These are phyloP conservation scores for Gorilla gorilla DNA, from an alignment of 2,113 vertebrate species.

Conservation along the genomic window DNA sequence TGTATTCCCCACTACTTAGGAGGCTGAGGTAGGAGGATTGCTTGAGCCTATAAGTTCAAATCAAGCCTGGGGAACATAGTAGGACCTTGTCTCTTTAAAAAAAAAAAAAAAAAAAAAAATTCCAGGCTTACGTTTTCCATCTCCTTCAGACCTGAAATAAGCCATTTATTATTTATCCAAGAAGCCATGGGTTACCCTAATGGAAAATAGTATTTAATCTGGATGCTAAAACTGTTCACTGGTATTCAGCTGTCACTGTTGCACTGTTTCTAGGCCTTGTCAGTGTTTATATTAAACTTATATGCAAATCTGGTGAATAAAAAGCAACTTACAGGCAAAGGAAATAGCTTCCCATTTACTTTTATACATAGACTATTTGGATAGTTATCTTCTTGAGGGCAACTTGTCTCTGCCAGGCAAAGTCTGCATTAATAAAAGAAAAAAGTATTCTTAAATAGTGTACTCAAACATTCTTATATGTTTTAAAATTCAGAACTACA, in stretches of 20 bases:
- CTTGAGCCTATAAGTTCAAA: neutral
- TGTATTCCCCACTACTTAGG: neutral
- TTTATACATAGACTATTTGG: slow-evolving; percentile 97
- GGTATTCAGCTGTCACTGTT: neutral
- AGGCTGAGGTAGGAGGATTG: neutral
- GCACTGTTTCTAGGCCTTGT: neutral
- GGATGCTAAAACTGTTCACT: neutral
- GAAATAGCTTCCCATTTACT: slow-evolving; percentile 97
- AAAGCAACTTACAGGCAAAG: slow-evolving; percentile 91
- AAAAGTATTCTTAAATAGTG: slow-evolving; percentile 31
- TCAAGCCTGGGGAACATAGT: neutral
- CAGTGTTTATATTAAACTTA: neutral
- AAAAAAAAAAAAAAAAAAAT: neutral
- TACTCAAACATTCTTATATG: neutral
- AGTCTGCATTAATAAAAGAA: slow-evolving; percentile 86
- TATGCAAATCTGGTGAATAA: slow-evolving; percentile 32
- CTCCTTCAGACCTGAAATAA: neutral
- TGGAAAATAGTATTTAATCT: neutral
- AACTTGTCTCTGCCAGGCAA: slow-evolving; percentile 97
- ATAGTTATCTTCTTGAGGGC: slow-evolving; percentile 97
- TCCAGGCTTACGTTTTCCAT: neutral
- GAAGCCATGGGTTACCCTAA: neutral
- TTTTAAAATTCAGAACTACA: slow-evolving; percentile 28
- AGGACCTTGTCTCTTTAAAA: neutral
- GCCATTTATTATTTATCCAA: neutral